Base-by-base conservation (phyloP, 2,888 invertebrate species). In the Arge pagana region DNA sequence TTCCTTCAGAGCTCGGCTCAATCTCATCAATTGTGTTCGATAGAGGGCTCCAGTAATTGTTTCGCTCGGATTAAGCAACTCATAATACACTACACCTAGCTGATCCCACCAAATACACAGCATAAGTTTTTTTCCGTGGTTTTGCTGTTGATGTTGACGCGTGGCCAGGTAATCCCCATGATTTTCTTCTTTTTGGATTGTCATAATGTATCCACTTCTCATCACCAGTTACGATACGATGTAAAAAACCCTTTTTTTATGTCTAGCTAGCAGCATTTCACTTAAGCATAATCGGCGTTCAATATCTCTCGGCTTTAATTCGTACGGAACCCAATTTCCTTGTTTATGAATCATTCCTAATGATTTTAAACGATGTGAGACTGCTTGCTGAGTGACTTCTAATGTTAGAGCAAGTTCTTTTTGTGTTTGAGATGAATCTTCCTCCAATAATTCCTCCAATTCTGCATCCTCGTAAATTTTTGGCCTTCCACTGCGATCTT, bases 371-470 rank as follows among this genome's bases (percentile, higher is more conserved):
- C 50, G 24, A 10, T 39, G 2, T 10, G 40, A 50, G 41, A 50
- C 16, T 16, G 23, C 31, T 41, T 31, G 33, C 33, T 31, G 50
- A n/a, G 41, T 40, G 11, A 62, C 55, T 52, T 31, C 26, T 42
- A 60, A 59, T 58, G 51, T 37, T 53, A 24, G 28, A 45, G 55
- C 57, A 53, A 63, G 40, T 45, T 60, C 45, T 57, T 56, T 24
- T 51, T 57, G 55, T 24, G 55, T 62, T 62, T 60, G 58, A 36
- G 39, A 57, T 39, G 50, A 53, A 55, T 62, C 54, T 54, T 58
- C 40, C 28, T 58, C 48, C 52, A 60, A 54, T 53, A 60, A 55
- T 56, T 50, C 57, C 54, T 64, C 51, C 51, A 61, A 57, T 57
- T 61, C 57, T 42, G 31, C 42, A 30, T 52, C 56, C 53, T 59